Conservation (phyloP, 2,113 vertebrate genomes). For the Spheniscus mendiculus region DNA sequence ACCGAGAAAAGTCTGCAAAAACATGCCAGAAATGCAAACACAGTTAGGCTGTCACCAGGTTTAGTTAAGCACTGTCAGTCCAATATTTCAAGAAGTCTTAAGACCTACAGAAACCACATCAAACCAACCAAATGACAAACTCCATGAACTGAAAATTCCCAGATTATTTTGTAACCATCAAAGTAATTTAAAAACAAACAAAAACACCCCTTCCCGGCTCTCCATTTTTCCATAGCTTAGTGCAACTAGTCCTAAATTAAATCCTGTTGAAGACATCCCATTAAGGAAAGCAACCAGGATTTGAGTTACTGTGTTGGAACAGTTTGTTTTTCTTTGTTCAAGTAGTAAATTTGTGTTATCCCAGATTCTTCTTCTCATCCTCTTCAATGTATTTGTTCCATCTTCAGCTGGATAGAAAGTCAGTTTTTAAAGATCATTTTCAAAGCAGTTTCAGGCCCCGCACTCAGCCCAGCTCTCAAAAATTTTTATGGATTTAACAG, state of each 20-base stretch:
- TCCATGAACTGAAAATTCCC: background rate
- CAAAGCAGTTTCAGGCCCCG: background rate
- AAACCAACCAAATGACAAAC: background rate
- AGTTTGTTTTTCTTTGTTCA: background rate
- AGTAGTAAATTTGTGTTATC: background rate
- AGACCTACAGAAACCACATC: background rate
- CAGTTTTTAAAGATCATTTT: background rate
- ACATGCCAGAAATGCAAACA: background rate
- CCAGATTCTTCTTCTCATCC: background rate
- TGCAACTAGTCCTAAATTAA: background rate
- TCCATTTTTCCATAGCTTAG: background rate
- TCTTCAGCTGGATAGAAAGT: background rate
- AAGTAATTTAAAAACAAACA: background rate
- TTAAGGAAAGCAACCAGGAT: background rate
- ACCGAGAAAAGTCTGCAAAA: background rate
- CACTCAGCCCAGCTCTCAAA: background rate
- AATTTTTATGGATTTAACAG: background rate
- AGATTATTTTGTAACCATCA: background rate
- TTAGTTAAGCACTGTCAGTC: background rate
- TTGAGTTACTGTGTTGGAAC: background rate
- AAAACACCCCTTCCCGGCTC: background rate
- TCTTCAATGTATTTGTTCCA: background rate
- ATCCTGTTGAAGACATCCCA: background rate
- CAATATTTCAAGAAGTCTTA: background rate
- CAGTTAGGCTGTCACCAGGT: background rate